These are phyloP conservation scores for Philereme vetulata DNA, from an alignment of 2,888 invertebrate species.

Conservation along the genomic window DNA sequence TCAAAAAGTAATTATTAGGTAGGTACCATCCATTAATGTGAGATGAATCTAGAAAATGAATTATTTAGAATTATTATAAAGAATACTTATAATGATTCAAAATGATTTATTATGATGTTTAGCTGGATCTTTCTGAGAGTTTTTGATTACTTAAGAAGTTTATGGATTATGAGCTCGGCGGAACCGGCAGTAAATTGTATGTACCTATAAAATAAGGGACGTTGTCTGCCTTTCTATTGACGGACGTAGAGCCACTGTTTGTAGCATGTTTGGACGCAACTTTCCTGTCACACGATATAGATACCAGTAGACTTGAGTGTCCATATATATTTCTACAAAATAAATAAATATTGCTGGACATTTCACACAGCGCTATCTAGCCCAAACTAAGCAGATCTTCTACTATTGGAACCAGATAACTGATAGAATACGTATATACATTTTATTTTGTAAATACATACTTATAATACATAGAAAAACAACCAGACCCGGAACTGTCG, in stretches of 20 bases:
- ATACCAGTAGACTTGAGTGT: not conserved
- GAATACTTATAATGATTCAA: too few relatives aligned
- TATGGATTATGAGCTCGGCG: not conserved
- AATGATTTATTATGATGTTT: too few relatives aligned
- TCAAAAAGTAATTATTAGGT: not conserved
- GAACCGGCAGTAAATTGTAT: not conserved
- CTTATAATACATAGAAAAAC: too few relatives aligned
- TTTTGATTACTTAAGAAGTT: not conserved
- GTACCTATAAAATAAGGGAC: constrained; percentile 41
- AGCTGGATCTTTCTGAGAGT: not conserved
- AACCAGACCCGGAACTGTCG: too few relatives aligned
- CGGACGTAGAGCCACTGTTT: constrained; percentile 46
- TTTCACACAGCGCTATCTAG: too few relatives aligned
- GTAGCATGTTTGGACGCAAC: constrained; percentile 67
- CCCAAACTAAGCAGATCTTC: too few relatives aligned
- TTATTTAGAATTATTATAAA: constrained; percentile 11
- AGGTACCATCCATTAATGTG: not conserved
- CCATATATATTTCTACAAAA: not conserved
- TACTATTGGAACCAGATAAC: too few relatives aligned
- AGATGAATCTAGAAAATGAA: constrained; percentile 6
- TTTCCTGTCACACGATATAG: constrained; percentile 71
- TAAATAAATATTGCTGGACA: too few relatives aligned
- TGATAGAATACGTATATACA: too few relatives aligned
- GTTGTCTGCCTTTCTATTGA: constrained; percentile 47
- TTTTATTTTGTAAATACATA: too few relatives aligned